Evolutionary conservation across 1,140 invertebrate species (phyloP).

Genomic region (Helicorthomorpha holstii): DNA sequence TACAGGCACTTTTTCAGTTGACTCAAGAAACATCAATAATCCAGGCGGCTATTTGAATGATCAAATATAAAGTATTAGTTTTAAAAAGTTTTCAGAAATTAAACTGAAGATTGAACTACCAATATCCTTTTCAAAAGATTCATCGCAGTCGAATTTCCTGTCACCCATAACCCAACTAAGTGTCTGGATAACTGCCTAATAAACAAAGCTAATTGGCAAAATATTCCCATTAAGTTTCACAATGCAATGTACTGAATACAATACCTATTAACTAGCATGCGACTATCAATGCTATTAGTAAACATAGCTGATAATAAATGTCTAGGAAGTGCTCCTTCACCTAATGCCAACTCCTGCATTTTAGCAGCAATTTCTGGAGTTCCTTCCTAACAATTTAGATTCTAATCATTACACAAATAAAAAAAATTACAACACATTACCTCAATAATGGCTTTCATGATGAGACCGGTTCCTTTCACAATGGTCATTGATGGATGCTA

Average conservation of each 20-base stretch:
- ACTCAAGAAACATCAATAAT: conserved; percentile 76
- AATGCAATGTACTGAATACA: too few species aligned
- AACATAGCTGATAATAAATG: conserved; percentile 87
- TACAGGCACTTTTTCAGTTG: conserved; percentile 63
- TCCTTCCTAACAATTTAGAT: conserved; percentile 48
- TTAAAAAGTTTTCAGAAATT: conserved; percentile 2
- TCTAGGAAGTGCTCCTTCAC: conserved; percentile 88
- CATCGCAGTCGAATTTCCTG: conserved; percentile 80
- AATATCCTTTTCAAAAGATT: conserved; percentile 73
- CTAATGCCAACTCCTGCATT: conserved; percentile 91
- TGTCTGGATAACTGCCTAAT: conserved; percentile 77
- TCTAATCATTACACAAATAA: not conserved
- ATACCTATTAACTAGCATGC: conserved; percentile 52
- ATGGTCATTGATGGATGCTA: conserved; percentile 94
- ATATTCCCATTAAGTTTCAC: too few species aligned
- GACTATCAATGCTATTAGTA: conserved; percentile 49
- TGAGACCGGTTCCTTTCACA: conserved; percentile 91
- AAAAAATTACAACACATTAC: conserved; percentile 12
- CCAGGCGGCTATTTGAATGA: conserved; percentile 46
- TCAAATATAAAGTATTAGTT: conserved; percentile 32
- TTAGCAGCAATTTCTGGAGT: conserved; percentile 68
- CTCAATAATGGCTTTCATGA: conserved; percentile 94
- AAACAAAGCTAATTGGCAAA: too few species aligned
- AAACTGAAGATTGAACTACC: conserved; percentile 34
- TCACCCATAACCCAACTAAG: conserved; percentile 94